phyloP scores from a whole-genome alignment of 2,888 invertebrate species.

The Apamea crenata region DNA sequence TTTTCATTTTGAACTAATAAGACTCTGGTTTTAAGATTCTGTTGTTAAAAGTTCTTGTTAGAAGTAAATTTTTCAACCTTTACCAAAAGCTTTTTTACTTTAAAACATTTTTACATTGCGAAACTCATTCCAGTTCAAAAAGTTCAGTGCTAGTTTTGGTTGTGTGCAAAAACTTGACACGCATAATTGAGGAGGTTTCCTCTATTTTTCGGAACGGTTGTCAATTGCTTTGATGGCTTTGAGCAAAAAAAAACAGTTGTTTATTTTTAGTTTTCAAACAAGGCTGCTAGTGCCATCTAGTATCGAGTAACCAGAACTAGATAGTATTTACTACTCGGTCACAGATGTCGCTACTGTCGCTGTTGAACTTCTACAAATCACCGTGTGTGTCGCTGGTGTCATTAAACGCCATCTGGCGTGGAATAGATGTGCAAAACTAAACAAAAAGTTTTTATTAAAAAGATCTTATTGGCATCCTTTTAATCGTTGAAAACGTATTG shows the following conservation, averaged over 20 bases:
- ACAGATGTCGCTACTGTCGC: slow-evolving; percentile 59
- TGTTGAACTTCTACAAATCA: slow-evolving; percentile 41
- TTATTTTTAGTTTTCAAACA: not conserved
- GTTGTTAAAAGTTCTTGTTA: not conserved
- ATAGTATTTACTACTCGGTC: slow-evolving; percentile 45
- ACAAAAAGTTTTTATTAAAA: not conserved
- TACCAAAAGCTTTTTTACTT: not conserved
- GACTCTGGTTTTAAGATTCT: not conserved
- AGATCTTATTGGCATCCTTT: not conserved
- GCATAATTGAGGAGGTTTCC: not conserved
- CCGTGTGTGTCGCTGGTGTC: slow-evolving; percentile 57
- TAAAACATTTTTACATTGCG: too few species aligned
- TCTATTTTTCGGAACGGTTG: not conserved
- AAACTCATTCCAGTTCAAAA: not conserved
- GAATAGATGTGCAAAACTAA: slow-evolving; percentile 69
- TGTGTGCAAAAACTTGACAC: not conserved
- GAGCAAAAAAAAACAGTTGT: not conserved
- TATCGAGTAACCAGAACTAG: slow-evolving; percentile 46
- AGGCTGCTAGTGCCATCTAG: slow-evolving; percentile 64
- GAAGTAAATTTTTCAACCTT: not conserved
- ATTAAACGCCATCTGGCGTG: slow-evolving; percentile 71
- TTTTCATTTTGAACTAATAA: not conserved
- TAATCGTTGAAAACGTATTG: not conserved
- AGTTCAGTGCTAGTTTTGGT: not conserved
- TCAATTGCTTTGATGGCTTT: not conserved